Evolutionary conservation across 2,113 vertebrate species (phyloP), one percentile per base, ranked within the genome.

Genomic region (Eupsittula cactorum): DNA sequence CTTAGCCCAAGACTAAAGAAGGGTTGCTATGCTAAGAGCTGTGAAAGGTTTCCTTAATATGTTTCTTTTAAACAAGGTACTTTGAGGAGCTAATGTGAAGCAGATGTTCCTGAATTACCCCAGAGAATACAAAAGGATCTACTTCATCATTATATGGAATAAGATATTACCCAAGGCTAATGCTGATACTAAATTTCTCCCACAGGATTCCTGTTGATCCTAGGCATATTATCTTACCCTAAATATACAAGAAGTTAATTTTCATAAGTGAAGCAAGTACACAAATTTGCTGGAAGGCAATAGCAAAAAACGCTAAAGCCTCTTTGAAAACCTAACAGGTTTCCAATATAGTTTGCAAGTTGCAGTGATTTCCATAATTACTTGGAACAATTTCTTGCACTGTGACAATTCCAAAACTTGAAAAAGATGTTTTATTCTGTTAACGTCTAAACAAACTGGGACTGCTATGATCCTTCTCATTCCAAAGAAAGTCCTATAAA

Each of bases 21-120:
- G 68, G 73, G 47, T 93, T 69, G 77, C 77, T 95, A 57, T 47
- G 21, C 47, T 70, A 92, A 86, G 85, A 78, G 57, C 88, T 82
- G 69, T 62, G 83, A 92, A 86, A 94, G 63, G 80, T 52, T 96
- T 96, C 86, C 68, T 86, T 88, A 95, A 93, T 88, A 78, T 49
- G 57, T 89, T 89, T 84, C 37, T 88, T 90, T 86, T 70, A 88
- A 96, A 91, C 60, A 86, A 94, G 88, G 80, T 92, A 95, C 95
- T 94, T 83, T 28, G 28, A 93, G 77, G 28, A 96, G 44, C 52
- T 94, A 96, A 93, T 92, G 88, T 49, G 74, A 91, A 92, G 41
- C 95, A 96, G 92, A 94, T 92, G 92, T 92, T 96, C 88, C 73
- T 71, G 69, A 86, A 93, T 84, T 85, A 88, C 95, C 44, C 80